Evolutionary conservation across 2,888 invertebrate species (phyloP).

Genomic region (Sicus ferrugineus): DNA sequence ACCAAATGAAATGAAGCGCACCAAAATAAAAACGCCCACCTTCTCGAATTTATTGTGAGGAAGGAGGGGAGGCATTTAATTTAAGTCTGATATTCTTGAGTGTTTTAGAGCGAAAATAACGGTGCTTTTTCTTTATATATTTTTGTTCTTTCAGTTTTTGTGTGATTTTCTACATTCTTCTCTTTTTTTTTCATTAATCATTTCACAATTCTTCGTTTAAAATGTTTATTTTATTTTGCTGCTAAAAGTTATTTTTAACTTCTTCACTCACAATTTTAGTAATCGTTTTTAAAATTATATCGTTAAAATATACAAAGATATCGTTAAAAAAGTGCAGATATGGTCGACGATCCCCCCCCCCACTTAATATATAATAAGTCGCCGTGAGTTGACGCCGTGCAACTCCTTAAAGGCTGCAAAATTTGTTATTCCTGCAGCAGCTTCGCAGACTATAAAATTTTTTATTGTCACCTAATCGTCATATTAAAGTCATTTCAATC

Average conservation of each 20-base stretch:
- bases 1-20: not conserved
- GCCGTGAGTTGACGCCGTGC: no score
- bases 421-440: not conserved
- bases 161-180: not conserved
- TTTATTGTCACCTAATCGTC: conserved; percentile 49
- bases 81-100: no score
- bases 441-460: conserved; percentile 34
- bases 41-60: not conserved
- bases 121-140: not conserved
- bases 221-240: no score
- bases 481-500: conserved; percentile 49
- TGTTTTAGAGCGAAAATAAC: not conserved
- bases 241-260: no score
- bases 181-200: no score
- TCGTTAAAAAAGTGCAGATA: no score
- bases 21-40: not conserved
- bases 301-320: no score
- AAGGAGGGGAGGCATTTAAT: conserved; percentile 14
- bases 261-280: no score
- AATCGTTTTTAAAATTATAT: no score
- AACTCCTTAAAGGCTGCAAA: not conserved
- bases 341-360: no score
- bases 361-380: no score
- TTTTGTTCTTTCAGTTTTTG: not conserved
- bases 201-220: no score